A percentile compares a stretch with the other conserved stretches of the same genome.
These are phyloP conservation scores for Nematopogon swammerdamellus DNA, from an alignment of 2,888 invertebrate species.

Conservation along the genomic window DNA sequence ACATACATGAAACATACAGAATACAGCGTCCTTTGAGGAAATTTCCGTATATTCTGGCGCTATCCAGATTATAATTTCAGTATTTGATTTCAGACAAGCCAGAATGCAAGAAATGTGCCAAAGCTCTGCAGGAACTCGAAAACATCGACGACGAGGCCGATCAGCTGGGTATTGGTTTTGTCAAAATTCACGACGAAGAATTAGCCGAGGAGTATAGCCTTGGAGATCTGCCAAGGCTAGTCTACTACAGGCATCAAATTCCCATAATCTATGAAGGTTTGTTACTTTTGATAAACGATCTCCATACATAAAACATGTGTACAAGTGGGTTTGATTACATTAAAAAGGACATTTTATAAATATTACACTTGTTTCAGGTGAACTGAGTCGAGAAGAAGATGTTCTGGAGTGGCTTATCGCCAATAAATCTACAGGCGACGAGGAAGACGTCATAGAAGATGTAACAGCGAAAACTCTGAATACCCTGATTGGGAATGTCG, in stretches of 20 bases:
- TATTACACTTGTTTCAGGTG: conserved; percentile 50
- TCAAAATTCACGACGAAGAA: conserved; percentile 89
- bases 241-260: conserved; percentile 92
- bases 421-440: conserved; percentile 90
- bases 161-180: conserved; percentile 90
- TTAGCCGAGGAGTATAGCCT: conserved; percentile 91
- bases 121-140: conserved; percentile 86
- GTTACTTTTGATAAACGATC: no score
- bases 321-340: background rate
- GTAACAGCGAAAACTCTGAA: conserved; percentile 87
- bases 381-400: conserved; percentile 86
- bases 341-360: background rate
- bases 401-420: conserved; percentile 91
- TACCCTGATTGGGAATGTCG: conserved; percentile 84
- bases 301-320: no score
- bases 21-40: no score
- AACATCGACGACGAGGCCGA: conserved; percentile 95
- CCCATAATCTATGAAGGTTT: conserved; percentile 92
- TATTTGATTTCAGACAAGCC: conserved; percentile 74
- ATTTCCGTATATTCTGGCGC: no score
- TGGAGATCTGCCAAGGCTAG: conserved; percentile 81
- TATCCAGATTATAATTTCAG: no score
- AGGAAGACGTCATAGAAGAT: conserved; percentile 92
- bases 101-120: conserved; percentile 88
- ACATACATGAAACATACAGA: no score